Evolutionary conservation across 1,140 invertebrate genomes (phyloP), one percentile per base, ranked within the genome.

Genomic region (Acarapis woodi): DNA sequence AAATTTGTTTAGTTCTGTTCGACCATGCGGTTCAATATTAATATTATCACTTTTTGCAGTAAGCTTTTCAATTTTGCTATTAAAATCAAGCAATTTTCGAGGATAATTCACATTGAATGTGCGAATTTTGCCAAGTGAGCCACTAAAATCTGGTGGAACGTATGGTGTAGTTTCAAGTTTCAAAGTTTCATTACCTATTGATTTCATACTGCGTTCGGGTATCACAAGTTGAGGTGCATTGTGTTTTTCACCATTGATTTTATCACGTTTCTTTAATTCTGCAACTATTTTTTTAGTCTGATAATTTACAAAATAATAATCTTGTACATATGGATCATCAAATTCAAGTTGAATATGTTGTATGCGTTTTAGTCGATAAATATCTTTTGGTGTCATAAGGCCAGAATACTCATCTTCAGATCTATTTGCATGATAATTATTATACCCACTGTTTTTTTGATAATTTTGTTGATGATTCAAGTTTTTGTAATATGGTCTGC

Each of bases 331-430:
- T 6, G 58, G 58, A 42, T 60, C 59, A 29, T 58, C 53, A 32
- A 54, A 21, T 42, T 59, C 53, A 0, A 88, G 57, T 52, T 87
- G 80, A 39, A 83, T 54, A 45, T 83, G 58, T 53, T 88, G 82
- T 48, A 90, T 87, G 51, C 82, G 82, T 32, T 80, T 68, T 2
- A 90, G 59, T 78, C 80, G 85, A 41, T 83, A 77, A 49, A 87
- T 88, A 48, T 90, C 82, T 28, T 70, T 63, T 42, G 66, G 65
- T 26, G 73, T 80, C 82, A 93, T 90, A 2, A 88, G 56, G 18
- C 78, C 79, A 4, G 71, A 69, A 51, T 82, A 83, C 47, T 78
- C 73, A 53, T 83, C 78, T 2, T 53, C 30, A n/a, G n/a, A n/a
- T n/a, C n/a, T n/a, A n/a, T n/a, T n/a, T n/a, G n/a, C n/a, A n/a